These are phyloP conservation scores for Neelides folsomi DNA, from an alignment of 2,888 invertebrate species.

Conservation along the genomic window DNA sequence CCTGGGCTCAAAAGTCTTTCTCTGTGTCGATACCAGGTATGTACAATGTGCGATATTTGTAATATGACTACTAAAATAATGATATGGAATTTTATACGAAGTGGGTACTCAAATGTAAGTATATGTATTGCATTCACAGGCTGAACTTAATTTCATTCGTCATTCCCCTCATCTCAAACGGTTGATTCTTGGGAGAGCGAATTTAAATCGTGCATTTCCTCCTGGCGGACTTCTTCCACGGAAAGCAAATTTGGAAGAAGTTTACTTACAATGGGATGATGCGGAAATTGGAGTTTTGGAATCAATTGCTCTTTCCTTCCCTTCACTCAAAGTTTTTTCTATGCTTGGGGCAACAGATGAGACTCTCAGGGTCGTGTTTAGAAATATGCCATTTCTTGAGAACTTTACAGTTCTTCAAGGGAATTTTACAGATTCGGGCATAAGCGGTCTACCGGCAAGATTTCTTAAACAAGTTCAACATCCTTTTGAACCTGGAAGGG, in stretches of 20 bases:
- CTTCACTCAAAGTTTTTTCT: neutral
- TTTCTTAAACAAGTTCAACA: neutral
- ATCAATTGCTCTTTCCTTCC: neutral
- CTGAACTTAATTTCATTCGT: neutral
- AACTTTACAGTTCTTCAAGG: conserved; percentile 1
- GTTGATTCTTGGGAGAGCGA: neutral
- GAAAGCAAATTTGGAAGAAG: neutral
- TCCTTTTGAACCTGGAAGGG: neutral
- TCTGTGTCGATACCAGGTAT: neutral
- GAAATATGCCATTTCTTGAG: conserved; percentile 1
- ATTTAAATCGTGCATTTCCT: neutral
- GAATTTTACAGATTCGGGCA: neutral
- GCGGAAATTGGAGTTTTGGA: neutral
- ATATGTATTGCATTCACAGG: neutral
- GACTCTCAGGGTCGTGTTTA: neutral
- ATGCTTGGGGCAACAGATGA: neutral
- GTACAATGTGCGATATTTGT: too few species aligned
- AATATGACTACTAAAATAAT: too few species aligned
- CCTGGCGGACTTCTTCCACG: neutral
- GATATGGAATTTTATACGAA: too few species aligned
- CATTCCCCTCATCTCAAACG: neutral
- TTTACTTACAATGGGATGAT: conserved; percentile 3
- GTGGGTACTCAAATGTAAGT: too few species aligned
- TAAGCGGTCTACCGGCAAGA: neutral
- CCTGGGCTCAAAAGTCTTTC: neutral